A percentile compares a stretch with the other conserved stretches of the same genome.
phyloP scores from a whole-genome alignment of 2,888 invertebrate genomes.

The Cloeon dipterum region DNA sequence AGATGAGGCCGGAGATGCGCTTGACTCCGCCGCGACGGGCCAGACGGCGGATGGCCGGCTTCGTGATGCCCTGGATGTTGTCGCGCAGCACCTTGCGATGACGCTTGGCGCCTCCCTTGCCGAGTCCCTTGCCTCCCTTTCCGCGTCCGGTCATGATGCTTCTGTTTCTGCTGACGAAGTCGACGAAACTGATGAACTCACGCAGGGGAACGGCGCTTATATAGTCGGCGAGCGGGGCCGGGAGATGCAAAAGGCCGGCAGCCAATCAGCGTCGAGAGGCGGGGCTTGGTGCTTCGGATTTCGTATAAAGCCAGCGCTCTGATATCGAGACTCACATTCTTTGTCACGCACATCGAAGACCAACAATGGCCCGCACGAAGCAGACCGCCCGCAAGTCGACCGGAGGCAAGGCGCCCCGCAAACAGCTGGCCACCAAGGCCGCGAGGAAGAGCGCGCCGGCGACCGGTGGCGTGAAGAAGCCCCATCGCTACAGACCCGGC shows the following conservation, averaged over 20 bases:
- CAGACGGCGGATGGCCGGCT: conserved; percentile 51
- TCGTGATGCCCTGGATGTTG: conserved; percentile 60
- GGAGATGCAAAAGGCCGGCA: too few relatives aligned
- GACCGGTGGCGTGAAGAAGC: conserved; percentile 29
- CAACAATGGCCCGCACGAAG: conserved; percentile 32
- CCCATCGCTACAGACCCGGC: conserved; percentile 28
- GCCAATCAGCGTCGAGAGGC: too few relatives aligned
- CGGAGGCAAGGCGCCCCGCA: conserved; percentile 28
- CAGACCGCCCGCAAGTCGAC: conserved; percentile 29
- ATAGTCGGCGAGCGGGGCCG: too few relatives aligned
- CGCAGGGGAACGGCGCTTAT: too few relatives aligned
- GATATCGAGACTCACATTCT: too few relatives aligned
- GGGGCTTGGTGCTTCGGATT: too few relatives aligned
- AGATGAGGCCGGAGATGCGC: conserved; percentile 48
- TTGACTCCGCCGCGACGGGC: conserved; percentile 34
- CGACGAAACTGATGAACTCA: too few relatives aligned
- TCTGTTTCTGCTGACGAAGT: not conserved
- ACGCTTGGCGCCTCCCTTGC: conserved; percentile 61
- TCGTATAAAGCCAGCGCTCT: too few relatives aligned
- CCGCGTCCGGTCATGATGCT: conserved; percentile 48
- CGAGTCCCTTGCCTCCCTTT: conserved; percentile 55
- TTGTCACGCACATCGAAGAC: too few relatives aligned
- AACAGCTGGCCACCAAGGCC: conserved; percentile 28
- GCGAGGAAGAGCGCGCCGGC: conserved; percentile 26
- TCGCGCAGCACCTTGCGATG: conserved; percentile 59